Evolutionary conservation across 2,888 invertebrate genomes (phyloP).

Genomic region (Parascotia fuliginaria): DNA sequence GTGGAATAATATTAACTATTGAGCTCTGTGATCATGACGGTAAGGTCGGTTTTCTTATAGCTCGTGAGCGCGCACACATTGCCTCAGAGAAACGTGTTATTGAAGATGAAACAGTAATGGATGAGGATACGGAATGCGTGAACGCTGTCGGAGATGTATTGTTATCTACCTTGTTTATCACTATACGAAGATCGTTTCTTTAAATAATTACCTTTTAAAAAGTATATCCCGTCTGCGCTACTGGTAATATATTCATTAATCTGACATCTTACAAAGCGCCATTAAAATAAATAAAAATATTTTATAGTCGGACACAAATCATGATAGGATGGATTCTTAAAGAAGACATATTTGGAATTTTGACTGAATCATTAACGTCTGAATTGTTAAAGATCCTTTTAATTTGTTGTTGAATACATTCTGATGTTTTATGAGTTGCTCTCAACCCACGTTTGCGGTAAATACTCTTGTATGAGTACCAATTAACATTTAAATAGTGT

Average conservation of each 20-base stretch:
- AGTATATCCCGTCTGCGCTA: slow-evolving; percentile 75
- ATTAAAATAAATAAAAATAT: slow-evolving; percentile 78
- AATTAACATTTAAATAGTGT: slow-evolving; percentile 62
- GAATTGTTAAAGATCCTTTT: slow-evolving; percentile 59
- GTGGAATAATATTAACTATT: slow-evolving; percentile 51
- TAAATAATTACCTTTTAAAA: slow-evolving; percentile 84
- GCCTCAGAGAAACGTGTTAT: slow-evolving; percentile 78
- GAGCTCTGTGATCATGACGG: slow-evolving; percentile 51
- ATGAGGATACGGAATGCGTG: slow-evolving; percentile 84
- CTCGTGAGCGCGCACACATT: slow-evolving; percentile 49
- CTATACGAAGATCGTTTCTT: slow-evolving; percentile 79
- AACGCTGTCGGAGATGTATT: slow-evolving; percentile 83
- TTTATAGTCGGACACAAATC: slow-evolving; percentile 64
- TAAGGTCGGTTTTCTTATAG: slow-evolving; percentile 59
- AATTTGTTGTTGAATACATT: slow-evolving; percentile 63
- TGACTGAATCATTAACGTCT: slow-evolving; percentile 55
- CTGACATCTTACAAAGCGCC: slow-evolving; percentile 81
- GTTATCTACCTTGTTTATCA: slow-evolving; percentile 83
- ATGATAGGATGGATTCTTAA: slow-evolving; percentile 64
- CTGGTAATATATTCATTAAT: slow-evolving; percentile 84
- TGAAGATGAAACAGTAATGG: slow-evolving; percentile 85
- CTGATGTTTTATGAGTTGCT: slow-evolving; percentile 50
- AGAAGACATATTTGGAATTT: slow-evolving; percentile 63
- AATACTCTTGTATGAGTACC: slow-evolving; percentile 42
- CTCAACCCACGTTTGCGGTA: slow-evolving; percentile 54